A percentile compares a stretch with the other conserved stretches of the same genome.
Evolutionary conservation across 1,140 invertebrate genomes (phyloP).

Genomic region (Chironomus tepperi): DNA sequence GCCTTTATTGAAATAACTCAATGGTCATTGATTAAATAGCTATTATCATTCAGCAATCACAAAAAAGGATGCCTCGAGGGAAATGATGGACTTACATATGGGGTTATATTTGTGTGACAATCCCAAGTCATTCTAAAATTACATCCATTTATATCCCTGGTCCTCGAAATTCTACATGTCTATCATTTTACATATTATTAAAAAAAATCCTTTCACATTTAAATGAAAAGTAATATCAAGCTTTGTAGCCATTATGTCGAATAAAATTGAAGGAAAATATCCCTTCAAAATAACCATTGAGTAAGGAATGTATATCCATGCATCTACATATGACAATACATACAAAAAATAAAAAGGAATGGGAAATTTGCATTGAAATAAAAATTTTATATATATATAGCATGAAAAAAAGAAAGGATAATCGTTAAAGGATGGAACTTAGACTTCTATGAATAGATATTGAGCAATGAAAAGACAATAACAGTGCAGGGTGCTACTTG

Average conservation of each 20-base stretch:
- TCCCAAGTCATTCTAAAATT: background rate
- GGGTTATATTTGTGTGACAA: background rate
- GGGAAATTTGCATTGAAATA: constrained; percentile 21
- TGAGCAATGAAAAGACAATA: constrained; percentile 13
- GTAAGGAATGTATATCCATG: too few species aligned
- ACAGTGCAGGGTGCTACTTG: background rate
- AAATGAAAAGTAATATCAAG: constrained; percentile 7
- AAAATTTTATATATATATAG: background rate
- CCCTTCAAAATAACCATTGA: background rate
- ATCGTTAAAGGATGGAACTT: background rate
- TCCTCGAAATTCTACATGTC: background rate
- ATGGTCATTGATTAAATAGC: too few species aligned
- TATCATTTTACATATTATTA: constrained; percentile 10
- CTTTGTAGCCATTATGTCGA: background rate
- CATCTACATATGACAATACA: too few species aligned
- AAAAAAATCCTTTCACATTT: background rate
- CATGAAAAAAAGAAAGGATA: background rate
- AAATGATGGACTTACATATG: background rate
- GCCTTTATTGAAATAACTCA: too few species aligned
- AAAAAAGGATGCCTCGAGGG: background rate
- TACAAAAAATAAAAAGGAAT: background rate
- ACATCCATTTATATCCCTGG: background rate
- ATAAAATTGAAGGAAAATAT: background rate
- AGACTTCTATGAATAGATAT: background rate
- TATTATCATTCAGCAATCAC: background rate